Evolutionary conservation across 2,888 invertebrate genomes (phyloP).

Genomic region (Polia nebulosa): DNA sequence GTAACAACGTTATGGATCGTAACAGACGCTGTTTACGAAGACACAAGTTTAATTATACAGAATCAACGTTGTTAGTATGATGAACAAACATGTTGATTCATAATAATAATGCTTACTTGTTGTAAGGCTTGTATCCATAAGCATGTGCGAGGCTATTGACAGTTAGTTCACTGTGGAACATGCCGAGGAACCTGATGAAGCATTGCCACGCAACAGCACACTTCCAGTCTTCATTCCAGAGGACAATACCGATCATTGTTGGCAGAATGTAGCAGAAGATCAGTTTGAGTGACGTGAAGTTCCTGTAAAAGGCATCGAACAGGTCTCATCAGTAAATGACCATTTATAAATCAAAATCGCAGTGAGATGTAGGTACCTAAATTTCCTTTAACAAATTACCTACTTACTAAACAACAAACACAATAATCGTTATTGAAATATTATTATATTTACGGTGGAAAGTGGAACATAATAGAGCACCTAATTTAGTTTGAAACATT

Average conservation of each 20-base stretch:
- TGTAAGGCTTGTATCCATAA: slow-evolving; percentile 91
- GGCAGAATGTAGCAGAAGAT: slow-evolving; percentile 94
- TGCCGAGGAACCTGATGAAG: slow-evolving; percentile 94
- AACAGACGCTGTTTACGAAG: slow-evolving; percentile 32
- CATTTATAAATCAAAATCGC: not conserved
- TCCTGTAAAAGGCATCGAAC: slow-evolving; percentile 79
- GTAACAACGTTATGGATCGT: slow-evolving; percentile 30
- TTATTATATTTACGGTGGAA: no score
- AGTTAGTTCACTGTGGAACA: slow-evolving; percentile 96
- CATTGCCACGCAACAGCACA: slow-evolving; percentile 94
- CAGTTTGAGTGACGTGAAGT: slow-evolving; percentile 93
- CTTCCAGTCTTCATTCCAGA: slow-evolving; percentile 93
- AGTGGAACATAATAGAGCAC: not conserved
- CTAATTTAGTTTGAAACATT: slow-evolving; percentile 25
- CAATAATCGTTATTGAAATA: no score
- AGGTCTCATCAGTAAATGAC: not conserved
- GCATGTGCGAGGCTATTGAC: slow-evolving; percentile 97
- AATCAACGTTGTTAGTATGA: slow-evolving; percentile 25
- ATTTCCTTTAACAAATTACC: no score
- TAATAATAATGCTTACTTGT: slow-evolving; percentile 78
- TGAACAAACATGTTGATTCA: slow-evolving; percentile 17
- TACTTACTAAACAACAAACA: not conserved
- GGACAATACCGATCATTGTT: slow-evolving; percentile 92
- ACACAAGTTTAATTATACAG: slow-evolving; percentile 27
- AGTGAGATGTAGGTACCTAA: not conserved